Evolutionary conservation across 1,140 invertebrate genomes (phyloP).

Genomic region (Arion vulgaris): DNA sequence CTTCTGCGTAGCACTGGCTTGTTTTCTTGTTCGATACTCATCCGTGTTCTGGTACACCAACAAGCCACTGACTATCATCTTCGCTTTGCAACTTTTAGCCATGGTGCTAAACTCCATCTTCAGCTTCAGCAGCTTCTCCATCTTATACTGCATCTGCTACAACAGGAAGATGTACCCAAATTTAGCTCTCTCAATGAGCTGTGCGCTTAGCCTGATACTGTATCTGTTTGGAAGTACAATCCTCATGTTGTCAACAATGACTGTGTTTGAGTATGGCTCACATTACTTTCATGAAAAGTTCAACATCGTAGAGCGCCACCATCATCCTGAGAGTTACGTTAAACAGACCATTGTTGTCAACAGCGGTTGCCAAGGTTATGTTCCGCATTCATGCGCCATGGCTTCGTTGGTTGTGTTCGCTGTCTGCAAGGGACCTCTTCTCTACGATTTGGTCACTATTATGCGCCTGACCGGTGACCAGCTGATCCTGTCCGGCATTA

Average conservation of each 20-base stretch:
- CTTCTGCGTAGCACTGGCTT: constrained; percentile 55
- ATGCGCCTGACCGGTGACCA: constrained; percentile 54
- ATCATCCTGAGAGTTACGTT: constrained; percentile 49
- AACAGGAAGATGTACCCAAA: constrained; percentile 51
- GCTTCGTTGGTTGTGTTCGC: constrained; percentile 53
- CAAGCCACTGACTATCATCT: constrained; percentile 56
- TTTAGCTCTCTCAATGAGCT: constrained; percentile 45
- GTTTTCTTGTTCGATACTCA: constrained; percentile 57
- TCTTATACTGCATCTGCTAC: constrained; percentile 56
- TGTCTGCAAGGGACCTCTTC: constrained; percentile 56
- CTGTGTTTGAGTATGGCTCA: constrained; percentile 62
- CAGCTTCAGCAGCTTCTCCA: constrained; percentile 53
- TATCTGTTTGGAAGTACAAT: constrained; percentile 55
- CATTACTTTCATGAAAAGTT: constrained; percentile 60
- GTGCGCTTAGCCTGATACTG: constrained; percentile 43
- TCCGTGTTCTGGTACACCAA: constrained; percentile 70
- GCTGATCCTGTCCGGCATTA: constrained; percentile 53
- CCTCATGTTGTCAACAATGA: constrained; percentile 54
- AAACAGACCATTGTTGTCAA: constrained; percentile 52
- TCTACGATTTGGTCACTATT: constrained; percentile 57
- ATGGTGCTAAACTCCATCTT: constrained; percentile 53
- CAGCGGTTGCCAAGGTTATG: constrained; percentile 61
- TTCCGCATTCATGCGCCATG: constrained; percentile 60
- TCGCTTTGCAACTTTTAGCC: constrained; percentile 58
- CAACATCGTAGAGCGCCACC: constrained; percentile 54